Evolutionary conservation across 2,113 vertebrate species (phyloP), one percentile per base, ranked within the genome.

Genomic region (Lagopus leucura): DNA sequence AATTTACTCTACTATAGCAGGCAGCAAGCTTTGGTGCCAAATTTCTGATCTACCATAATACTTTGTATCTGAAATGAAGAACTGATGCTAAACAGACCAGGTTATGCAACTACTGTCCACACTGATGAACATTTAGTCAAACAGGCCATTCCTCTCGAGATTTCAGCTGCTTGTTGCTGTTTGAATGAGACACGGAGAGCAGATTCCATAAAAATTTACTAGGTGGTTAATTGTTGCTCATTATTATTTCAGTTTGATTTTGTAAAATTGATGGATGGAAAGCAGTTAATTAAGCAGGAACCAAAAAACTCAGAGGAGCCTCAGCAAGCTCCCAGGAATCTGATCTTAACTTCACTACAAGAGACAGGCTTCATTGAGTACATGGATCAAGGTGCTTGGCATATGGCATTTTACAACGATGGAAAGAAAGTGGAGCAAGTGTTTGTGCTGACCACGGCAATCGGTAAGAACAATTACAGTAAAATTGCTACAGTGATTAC

Each of bases 331-430:
- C 99, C 99, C 71, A 98, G 98, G 97, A 99, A 98, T 82, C 97
- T 99, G 93, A 98, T 99, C 95, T 97, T 99, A 94, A 98, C 98
- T 63, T 98, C 98, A 13, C 98, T 99, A 88, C 99, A 99, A 97
- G 99, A 99, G 96, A 99, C 99, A 8, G 99, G 99, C 84, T 99
- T 99, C 97, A 99, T 99, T 5, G 99, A 99, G 95, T 99, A 99
- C 77, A 99, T 99, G 99, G 99, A 99, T 92, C 98, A 99, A 42
- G 99, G 99, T 45, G 98, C 98, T 54, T 99, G 99, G 99, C 98
- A 99, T 90, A 98, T 99, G 78, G 99, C 99, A 6, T 98, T 99
- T 96, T 99, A 99, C 98, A 99, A 99, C 12, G 99, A 99, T 38
- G 99, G 99, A 50, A 99, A 99, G 94, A 99, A 98, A 97, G 98